phyloP scores from a whole-genome alignment of 2,888 invertebrate genomes.

The Philereme transversata region DNA sequence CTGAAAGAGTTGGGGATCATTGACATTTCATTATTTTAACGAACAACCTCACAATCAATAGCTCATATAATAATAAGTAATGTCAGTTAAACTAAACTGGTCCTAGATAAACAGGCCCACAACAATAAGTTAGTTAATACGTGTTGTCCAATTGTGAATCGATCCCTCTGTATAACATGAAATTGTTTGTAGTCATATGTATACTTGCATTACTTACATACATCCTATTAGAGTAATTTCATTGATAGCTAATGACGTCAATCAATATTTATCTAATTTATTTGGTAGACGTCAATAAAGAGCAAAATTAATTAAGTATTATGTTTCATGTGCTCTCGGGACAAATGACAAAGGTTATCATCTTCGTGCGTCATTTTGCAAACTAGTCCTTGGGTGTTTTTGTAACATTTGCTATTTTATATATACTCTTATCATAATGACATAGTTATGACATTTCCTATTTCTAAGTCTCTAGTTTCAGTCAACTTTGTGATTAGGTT shows the following conservation, averaged over 20 bases:
- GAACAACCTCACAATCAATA: too few species aligned
- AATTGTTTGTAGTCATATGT: too few species aligned
- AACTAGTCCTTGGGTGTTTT: constrained; percentile 24
- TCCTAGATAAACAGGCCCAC: too few species aligned
- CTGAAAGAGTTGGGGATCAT: neutral
- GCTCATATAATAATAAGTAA: too few species aligned
- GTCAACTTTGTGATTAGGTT: neutral
- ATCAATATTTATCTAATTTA: constrained; percentile 45
- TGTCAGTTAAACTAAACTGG: too few species aligned
- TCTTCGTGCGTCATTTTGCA: constrained; percentile 36
- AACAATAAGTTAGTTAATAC: too few species aligned
- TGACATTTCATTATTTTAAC: too few species aligned
- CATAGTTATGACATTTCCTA: neutral
- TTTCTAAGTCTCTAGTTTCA: neutral
- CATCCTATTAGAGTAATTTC: constrained; percentile 25
- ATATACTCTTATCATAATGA: constrained; percentile 1
- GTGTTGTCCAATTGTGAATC: too few species aligned
- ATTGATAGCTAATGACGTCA: constrained; percentile 57
- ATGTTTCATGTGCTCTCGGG: constrained; percentile 37
- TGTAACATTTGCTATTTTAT: constrained; percentile 7
- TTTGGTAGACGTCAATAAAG: constrained; percentile 42
- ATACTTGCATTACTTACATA: constrained; percentile 1
- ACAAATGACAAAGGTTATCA: constrained; percentile 47
- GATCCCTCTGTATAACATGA: too few species aligned
- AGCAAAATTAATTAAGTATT: constrained; percentile 38